Evolutionary conservation across 64 coral and sea anemone species (phyloP).

Genomic region (Trachythela sp.): DNA sequence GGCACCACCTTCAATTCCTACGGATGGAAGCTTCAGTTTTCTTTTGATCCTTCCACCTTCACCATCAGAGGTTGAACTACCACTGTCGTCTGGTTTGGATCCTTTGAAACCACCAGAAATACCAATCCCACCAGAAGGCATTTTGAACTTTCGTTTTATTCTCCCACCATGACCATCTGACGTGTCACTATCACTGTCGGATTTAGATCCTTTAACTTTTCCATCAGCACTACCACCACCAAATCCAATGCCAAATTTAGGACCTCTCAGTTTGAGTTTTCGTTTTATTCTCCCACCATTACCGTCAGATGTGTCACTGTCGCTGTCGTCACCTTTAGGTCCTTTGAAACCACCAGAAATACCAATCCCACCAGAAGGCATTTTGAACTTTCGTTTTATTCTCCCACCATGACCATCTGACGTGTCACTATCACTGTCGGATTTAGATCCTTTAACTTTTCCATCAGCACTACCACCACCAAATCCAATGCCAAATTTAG

Average conservation of each 20-base stretch:
- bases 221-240: neutral
- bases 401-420: neutral
- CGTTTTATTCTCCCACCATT: neutral
- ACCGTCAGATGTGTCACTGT: neutral
- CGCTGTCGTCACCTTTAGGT: neutral
- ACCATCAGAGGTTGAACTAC: conserved; percentile 3
- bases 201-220: neutral
- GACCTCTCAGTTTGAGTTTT: neutral
- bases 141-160: neutral
- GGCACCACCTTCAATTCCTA: neutral
- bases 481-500: neutral
- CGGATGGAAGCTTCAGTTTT: conserved; percentile 1
- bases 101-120: neutral
- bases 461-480: neutral
- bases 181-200: neutral
- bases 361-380: neutral
- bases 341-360: neutral
- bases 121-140: neutral
- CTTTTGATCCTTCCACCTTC: conserved; percentile 1
- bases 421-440: neutral
- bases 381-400: neutral
- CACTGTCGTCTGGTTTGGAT: neutral
- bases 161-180: neutral
- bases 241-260: no score
- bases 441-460: neutral